These are phyloP conservation scores for Drosophila chauvacae DNA, from an alignment of 1,140 invertebrate genomes.

Conservation along the genomic window DNA sequence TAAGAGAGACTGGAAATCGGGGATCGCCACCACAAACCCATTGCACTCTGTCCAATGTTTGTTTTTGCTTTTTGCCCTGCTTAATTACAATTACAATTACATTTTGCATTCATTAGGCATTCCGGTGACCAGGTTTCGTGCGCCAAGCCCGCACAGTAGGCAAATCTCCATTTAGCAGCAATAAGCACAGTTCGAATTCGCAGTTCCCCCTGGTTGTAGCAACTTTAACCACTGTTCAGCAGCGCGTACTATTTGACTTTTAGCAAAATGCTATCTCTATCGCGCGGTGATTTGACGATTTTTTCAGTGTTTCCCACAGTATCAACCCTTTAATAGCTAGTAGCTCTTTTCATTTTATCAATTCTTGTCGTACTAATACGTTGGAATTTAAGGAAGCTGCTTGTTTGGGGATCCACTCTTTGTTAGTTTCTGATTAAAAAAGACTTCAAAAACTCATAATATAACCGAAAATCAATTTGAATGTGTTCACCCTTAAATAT, in stretches of 20 bases:
- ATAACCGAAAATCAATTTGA: background rate
- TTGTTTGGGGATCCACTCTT: background rate
- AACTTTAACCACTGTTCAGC: constrained; percentile 16
- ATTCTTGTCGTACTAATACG: background rate
- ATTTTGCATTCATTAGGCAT: constrained; percentile 45
- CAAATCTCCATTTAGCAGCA: background rate
- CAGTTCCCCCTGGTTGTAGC: background rate
- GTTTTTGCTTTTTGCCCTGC: constrained; percentile 12
- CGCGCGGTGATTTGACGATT: constrained; percentile 37
- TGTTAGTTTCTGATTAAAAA: background rate
- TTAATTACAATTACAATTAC: constrained; percentile 42
- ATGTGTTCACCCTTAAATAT: background rate
- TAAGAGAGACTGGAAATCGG: constrained; percentile 3
- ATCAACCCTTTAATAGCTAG: constrained; percentile 1
- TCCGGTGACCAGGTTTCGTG: constrained; percentile 13
- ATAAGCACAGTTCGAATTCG: background rate
- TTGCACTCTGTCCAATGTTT: background rate
- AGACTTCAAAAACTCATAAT: background rate
- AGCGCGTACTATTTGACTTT: constrained; percentile 71
- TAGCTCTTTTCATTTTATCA: background rate
- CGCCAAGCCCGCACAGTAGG: constrained; percentile 15
- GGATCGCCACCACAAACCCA: constrained; percentile 15
- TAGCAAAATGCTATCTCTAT: constrained; percentile 38
- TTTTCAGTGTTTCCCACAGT: constrained; percentile 20
- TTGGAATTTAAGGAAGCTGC: background rate